A percentile compares a stretch with the other conserved stretches of the same genome.
phyloP scores from a whole-genome alignment of 1,140 invertebrate genomes.

The Ostrea edulis region DNA sequence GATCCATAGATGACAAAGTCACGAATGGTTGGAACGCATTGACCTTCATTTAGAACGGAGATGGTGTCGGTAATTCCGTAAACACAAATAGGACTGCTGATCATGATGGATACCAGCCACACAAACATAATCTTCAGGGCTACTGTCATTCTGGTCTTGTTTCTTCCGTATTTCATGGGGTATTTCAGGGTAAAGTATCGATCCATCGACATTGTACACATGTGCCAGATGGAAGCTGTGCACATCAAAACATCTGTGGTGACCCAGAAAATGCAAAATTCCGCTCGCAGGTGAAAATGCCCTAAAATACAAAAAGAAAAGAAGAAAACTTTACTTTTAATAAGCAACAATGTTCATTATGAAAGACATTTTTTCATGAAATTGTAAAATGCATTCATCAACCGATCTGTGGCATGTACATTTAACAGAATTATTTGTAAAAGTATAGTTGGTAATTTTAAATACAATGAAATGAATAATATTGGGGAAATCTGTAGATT shows the following conservation, averaged over 20 bases:
- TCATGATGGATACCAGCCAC: constrained; percentile 92
- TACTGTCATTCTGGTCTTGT: constrained; percentile 92
- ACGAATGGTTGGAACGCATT: constrained; percentile 85
- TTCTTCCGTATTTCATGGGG: constrained; percentile 86
- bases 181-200: constrained; percentile 81
- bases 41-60: constrained; percentile 76
- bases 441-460: too few species aligned
- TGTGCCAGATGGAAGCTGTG: constrained; percentile 96
- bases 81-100: constrained; percentile 91
- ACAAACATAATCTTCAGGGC: constrained; percentile 93
- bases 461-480: too few species aligned
- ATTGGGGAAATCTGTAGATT: too few species aligned
- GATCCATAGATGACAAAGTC: constrained; percentile 94
- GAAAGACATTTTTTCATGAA: background rate
- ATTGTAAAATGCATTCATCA: too few species aligned
- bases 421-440: too few species aligned
- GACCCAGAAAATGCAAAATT: constrained; percentile 95
- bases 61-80: constrained; percentile 86
- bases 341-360: background rate
- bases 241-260: constrained; percentile 97
- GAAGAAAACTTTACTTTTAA: too few species aligned
- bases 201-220: constrained; percentile 97
- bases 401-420: background rate
- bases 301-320: constrained; percentile 83
- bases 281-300: constrained; percentile 92